Base-by-base conservation (phyloP, 35 echinoderm and acorn worm genomes). In the Apostichopus californicus region DNA sequence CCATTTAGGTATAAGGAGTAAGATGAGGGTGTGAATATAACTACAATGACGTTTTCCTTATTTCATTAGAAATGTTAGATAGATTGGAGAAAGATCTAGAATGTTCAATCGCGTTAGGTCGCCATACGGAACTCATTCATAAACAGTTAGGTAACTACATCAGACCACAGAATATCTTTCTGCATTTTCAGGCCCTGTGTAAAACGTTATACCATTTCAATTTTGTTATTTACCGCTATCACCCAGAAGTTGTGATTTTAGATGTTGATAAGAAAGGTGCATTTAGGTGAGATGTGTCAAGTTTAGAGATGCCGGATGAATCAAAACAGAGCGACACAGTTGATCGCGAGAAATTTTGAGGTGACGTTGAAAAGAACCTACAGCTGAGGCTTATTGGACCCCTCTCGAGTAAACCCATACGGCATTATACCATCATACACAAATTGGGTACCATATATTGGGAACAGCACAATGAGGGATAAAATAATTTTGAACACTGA, bases 41-140 rank as follows among this genome's bases (percentile, higher is more conserved):
- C 14, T 90, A 90, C 70, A 90, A 90, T 57, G 88, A 90, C 25
- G 15, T 90, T 15, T 90, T 90, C 57, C 20, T 90, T 5, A 23
- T 90, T 8, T 90, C 88, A 2, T 9, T 4, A 46, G 34, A 46
- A 46, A 46, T 46, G 34, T 46, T 46, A 46, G 34, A 46, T 46
- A 46, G 34, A 46, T 4, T 46, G 34, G 34, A 46, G 34, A 46
- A 46, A 3, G 34, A 4, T 46, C 34, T 46, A 46, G 34, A 46
- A 46, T 46, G 34, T 46, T 46, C 34, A 46, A 46, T 46, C 34
- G 34, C 34, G 34, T 46, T 2, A 46, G 34, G 34, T 46, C 1
- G 34, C 68, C 15, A 81, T 81, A n/a, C 34, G 0, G 2, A 46
- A 46, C 34, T 46, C 34, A 46, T 46, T 0, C 3, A 46, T 78